phyloP scores from a whole-genome alignment of 1,140 invertebrate species.

The Galendromus occidentalis region DNA sequence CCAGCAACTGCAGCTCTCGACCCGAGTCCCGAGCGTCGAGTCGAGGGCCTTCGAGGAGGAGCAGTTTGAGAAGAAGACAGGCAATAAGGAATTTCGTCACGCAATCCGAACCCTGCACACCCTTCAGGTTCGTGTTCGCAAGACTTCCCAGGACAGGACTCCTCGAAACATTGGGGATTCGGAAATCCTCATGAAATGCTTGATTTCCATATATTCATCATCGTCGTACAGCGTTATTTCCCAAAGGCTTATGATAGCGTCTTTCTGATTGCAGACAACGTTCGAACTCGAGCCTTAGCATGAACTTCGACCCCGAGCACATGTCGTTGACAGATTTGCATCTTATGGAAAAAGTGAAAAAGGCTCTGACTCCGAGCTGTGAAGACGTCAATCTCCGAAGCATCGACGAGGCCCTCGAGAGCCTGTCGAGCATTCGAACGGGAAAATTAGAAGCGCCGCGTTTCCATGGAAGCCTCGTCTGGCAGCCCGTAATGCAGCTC shows the following conservation, averaged over 20 bases:
- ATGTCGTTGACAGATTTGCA: not conserved
- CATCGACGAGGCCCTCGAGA: slow-evolving; percentile 2
- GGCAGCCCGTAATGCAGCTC: not conserved
- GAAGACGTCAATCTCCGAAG: not conserved
- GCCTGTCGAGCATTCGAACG: not conserved
- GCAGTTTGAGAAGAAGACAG: not conserved
- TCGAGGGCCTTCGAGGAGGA: not conserved
- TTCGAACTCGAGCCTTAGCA: not conserved
- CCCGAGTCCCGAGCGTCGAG: not conserved
- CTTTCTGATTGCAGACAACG: not conserved
- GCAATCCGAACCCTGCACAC: slow-evolving; percentile 1
- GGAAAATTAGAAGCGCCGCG: not conserved
- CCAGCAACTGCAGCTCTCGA: not conserved
- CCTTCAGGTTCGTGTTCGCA: too few relatives aligned
- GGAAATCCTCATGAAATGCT: too few relatives aligned
- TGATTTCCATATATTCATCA: too few relatives aligned
- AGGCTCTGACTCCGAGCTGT: slow-evolving; percentile 2
- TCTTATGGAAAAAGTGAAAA: not conserved
- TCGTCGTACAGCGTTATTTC: too few relatives aligned
- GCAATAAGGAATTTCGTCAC: not conserved
- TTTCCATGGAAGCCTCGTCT: not conserved
- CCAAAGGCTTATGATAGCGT: too few relatives aligned
- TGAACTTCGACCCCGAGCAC: not conserved
- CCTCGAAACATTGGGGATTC: too few relatives aligned
- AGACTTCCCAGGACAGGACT: too few relatives aligned